These are phyloP conservation scores for Allygus modestus DNA, from an alignment of 2,888 invertebrate genomes.

Conservation along the genomic window DNA sequence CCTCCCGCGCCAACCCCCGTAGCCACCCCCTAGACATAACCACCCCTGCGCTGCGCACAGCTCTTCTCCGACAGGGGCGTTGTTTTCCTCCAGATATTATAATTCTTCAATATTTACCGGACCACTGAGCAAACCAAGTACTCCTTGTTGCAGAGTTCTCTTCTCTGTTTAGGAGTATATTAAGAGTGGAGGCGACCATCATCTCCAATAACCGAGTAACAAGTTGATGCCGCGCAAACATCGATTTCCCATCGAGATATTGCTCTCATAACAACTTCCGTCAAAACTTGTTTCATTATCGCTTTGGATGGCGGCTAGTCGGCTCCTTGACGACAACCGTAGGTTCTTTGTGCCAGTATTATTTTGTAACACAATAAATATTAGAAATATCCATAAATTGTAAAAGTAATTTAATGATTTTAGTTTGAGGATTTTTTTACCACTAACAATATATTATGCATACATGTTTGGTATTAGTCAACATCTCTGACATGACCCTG, in stretches of 20 bases:
- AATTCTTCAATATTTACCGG: conserved; percentile 20
- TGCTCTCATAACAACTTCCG: conserved; percentile 5
- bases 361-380: too few relatives aligned
- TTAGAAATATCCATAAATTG: too few relatives aligned
- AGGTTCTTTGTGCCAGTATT: too few relatives aligned
- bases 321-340: too few relatives aligned
- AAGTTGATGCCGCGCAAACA: not conserved
- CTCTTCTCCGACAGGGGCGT: not conserved
- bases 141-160: not conserved
- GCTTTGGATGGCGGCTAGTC: not conserved
- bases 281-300: conserved; percentile 26
- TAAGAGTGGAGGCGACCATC: not conserved
- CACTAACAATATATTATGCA: too few relatives aligned
- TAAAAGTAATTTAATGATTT: too few relatives aligned
- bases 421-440: too few relatives aligned
- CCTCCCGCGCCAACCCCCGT: not conserved
- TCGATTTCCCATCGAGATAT: conserved; percentile 39
- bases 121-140: not conserved
- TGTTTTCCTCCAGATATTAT: conserved; percentile 25
- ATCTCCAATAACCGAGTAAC: not conserved
- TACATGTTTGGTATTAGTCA: too few relatives aligned
- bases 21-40: conserved; percentile 4
- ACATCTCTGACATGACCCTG: too few relatives aligned
- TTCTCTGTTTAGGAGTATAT: not conserved
- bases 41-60: conserved; percentile 21